Evolutionary conservation across 2,888 invertebrate genomes (phyloP).

Genomic region (Drosophila prolongata): DNA sequence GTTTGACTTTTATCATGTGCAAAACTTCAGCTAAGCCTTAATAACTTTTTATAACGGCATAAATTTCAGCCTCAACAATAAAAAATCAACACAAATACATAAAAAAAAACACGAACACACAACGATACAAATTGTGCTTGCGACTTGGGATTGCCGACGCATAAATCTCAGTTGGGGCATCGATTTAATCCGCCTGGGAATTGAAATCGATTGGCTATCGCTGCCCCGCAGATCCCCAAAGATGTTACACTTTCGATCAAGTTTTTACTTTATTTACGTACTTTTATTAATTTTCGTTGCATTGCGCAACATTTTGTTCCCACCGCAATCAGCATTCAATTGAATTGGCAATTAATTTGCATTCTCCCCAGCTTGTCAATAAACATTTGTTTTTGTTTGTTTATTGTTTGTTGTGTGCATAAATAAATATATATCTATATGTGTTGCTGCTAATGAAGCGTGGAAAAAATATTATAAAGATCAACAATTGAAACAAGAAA

Average conservation of each 20-base stretch:
- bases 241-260: slow-evolving; percentile 58
- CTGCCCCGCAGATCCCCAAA: slow-evolving; percentile 8
- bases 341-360: slow-evolving; percentile 75
- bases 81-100: slow-evolving; percentile 35
- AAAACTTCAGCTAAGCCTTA: slow-evolving; percentile 47
- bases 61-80: slow-evolving; percentile 47
- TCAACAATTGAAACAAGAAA: slow-evolving; percentile 48
- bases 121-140: slow-evolving; percentile 16
- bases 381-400: slow-evolving; percentile 70
- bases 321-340: slow-evolving; percentile 73
- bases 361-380: slow-evolving; percentile 60
- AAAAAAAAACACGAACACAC: slow-evolving; percentile 14
- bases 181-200: slow-evolving; percentile 79
- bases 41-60: slow-evolving; percentile 74
- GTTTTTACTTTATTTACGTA: slow-evolving; percentile 32
- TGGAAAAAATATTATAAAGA: slow-evolving; percentile 44
- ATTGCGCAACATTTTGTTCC: slow-evolving; percentile 66
- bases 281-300: slow-evolving; percentile 26
- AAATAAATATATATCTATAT: slow-evolving; percentile 20
- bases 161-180: slow-evolving; percentile 67
- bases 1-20: slow-evolving; percentile 47
- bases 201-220: slow-evolving; percentile 53
- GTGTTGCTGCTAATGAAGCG: slow-evolving; percentile 27
- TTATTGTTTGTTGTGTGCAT: slow-evolving; percentile 48
- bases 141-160: slow-evolving; percentile 54